These are phyloP conservation scores for Parus major DNA, from an alignment of 2,113 vertebrate species.

Conservation along the genomic window DNA sequence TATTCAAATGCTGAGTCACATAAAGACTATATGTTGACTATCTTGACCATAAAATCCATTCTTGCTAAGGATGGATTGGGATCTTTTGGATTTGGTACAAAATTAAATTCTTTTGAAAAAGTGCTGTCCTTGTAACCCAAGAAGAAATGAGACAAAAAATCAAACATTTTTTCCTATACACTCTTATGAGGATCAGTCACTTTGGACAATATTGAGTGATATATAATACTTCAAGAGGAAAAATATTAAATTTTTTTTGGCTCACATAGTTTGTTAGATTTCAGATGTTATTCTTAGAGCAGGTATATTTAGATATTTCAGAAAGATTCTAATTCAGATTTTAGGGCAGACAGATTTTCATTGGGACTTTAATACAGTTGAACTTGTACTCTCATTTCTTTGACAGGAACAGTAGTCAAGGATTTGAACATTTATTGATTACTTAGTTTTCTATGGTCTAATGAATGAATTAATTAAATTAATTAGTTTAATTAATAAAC, in stretches of 20 bases:
- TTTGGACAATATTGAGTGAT: background rate
- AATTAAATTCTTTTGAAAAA: background rate
- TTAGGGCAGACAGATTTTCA: background rate
- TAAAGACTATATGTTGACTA: background rate
- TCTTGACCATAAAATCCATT: background rate
- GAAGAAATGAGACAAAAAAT: background rate
- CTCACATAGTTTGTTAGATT: background rate
- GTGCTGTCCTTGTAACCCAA: background rate
- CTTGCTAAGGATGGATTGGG: background rate
- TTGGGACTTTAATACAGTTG: background rate
- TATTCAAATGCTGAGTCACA: background rate
- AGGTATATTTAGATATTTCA: background rate
- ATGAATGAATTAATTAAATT: conserved; percentile 24
- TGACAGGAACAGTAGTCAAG: background rate
- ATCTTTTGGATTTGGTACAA: background rate
- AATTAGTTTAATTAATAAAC: background rate
- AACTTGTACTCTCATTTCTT: background rate
- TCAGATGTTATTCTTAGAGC: background rate
- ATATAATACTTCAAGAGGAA: background rate
- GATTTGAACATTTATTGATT: background rate
- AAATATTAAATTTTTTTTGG: background rate
- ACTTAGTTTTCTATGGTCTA: background rate
- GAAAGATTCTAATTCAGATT: background rate
- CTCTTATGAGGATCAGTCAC: background rate
- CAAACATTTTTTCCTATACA: background rate